Evolutionary conservation across 2,888 invertebrate genomes (phyloP), one percentile per base, ranked within the genome.

Genomic region (Prosapia bicincta): DNA sequence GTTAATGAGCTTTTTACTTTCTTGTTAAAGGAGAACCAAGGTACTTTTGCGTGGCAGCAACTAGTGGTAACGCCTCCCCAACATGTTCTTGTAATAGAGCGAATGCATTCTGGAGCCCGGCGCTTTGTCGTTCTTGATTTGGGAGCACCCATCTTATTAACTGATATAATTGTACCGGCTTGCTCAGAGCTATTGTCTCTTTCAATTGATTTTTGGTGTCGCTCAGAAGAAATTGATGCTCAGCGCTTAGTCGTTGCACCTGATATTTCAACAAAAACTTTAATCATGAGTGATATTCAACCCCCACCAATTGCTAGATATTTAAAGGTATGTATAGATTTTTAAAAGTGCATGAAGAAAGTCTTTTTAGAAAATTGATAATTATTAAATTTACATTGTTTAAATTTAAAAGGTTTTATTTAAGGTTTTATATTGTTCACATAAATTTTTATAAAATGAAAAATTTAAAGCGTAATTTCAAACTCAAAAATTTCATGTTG

Each of bases 51-150:
- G 3, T 93, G 93, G 91, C 91, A 93, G 82, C 87, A 95, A 72
- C 87, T 96, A 80, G 89, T 93, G 77, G 89, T 92, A 78, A 93
- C 95, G 68, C 93, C 95, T 26, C 93, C 94, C 79, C 94, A 95
- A 78, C 87, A 85, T 82, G 91, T 93, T 81, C 88, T 97, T 77
- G 93, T 97, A 23, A 95, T 97, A 67, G 97, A 97, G 83, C 88
- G 96, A 76, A 96, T 97, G 94, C 95, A 96, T 85, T 95, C 96
- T 0, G 95, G 97, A 74, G 97, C 96, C 0, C 87, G 97, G n/a
- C 89, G 97, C 76, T 96, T 93, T 86, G 95, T 97, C 75, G 94
- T 95, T 13, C 87, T 98, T 38, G 97, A 98, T 86, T 96, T 98
- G 84, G 96, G 97, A 3, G 92, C 93, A 80, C 91, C 93, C 0